These are phyloP conservation scores for Orussus abietinus DNA, from an alignment of 1,140 invertebrate species.

Conservation along the genomic window DNA sequence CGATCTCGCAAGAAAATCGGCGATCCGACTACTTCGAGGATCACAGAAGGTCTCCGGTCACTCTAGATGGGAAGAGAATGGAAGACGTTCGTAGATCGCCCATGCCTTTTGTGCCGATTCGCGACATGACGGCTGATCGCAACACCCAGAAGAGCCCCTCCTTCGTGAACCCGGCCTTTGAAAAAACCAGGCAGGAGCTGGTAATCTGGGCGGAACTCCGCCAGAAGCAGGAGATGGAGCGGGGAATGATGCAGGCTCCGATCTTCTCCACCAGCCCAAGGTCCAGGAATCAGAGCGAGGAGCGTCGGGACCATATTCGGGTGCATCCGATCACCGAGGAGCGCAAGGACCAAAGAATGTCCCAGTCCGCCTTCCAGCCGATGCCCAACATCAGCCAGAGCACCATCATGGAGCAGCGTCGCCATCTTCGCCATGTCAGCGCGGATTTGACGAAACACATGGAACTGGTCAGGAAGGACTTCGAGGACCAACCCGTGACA, in stretches of 20 bases:
- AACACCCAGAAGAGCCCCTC: conserved; percentile 43
- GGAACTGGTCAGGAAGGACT: conserved; percentile 47
- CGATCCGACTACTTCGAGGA: conserved; percentile 50
- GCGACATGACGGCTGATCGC: conserved; percentile 40
- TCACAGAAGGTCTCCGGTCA: conserved; percentile 49
- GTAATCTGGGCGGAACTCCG: conserved; percentile 49
- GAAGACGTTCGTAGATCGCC: conserved; percentile 47
- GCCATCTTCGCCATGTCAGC: conserved; percentile 49
- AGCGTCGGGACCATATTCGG: conserved; percentile 29
- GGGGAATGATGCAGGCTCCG: conserved; percentile 33
- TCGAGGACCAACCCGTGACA: conserved; percentile 46
- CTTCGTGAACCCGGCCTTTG: conserved; percentile 45
- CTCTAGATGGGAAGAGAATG: conserved; percentile 40
- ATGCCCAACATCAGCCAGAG: conserved; percentile 48
- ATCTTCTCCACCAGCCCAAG: conserved; percentile 43
- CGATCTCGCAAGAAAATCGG: conserved; percentile 39
- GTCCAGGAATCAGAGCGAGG: conserved; percentile 44
- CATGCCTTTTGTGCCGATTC: conserved; percentile 46
- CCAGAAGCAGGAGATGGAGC: conserved; percentile 47
- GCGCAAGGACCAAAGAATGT: conserved; percentile 37
- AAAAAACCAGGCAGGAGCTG: conserved; percentile 48
- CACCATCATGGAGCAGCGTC: conserved; percentile 49
- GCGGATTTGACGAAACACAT: conserved; percentile 50
- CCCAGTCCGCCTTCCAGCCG: conserved; percentile 46
- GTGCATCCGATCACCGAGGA: conserved; percentile 27